Conservation (phyloP, 2,888 invertebrate species). For the Ophion costatus region DNA sequence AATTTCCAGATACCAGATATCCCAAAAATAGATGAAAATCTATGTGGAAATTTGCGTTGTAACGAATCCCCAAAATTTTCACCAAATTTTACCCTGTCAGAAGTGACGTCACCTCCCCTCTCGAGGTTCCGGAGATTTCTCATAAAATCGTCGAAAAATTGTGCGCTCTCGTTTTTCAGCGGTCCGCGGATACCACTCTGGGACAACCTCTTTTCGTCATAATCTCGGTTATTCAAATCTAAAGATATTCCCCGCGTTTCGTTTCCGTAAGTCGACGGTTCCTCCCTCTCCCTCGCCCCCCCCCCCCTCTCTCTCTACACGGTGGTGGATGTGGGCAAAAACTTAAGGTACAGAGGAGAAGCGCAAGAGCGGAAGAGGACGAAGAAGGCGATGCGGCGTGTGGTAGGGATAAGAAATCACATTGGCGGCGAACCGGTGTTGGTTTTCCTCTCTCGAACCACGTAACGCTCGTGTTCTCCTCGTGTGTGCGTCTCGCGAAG, state of each 20-base stretch:
- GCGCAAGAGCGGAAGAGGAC: slow-evolving; percentile 20
- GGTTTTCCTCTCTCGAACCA: slow-evolving; percentile 72
- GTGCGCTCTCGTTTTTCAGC: slow-evolving; percentile 49
- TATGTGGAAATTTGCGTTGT: too few species aligned
- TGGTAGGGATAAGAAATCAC: slow-evolving; percentile 66
- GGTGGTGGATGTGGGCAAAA: slow-evolving; percentile 58
- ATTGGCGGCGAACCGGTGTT: slow-evolving; percentile 70
- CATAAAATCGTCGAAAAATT: slow-evolving; percentile 38
- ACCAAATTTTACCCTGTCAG: neutral
- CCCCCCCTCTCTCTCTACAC: slow-evolving; percentile 23
- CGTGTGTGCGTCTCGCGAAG: slow-evolving; percentile 66
- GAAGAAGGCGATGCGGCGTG: slow-evolving; percentile 30
- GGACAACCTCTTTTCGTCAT: slow-evolving; percentile 33
- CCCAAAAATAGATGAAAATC: too few species aligned
- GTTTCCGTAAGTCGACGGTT: slow-evolving; percentile 58
- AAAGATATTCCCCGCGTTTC: slow-evolving; percentile 68
- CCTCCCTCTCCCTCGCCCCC: slow-evolving; percentile 33
- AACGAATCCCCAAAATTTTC: neutral
- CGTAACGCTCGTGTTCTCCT: slow-evolving; percentile 66
- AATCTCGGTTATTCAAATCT: slow-evolving; percentile 65
- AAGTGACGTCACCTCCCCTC: neutral
- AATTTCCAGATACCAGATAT: too few species aligned
- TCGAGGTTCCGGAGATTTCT: neutral
- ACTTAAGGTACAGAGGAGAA: slow-evolving; percentile 49
- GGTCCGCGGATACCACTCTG: slow-evolving; percentile 47